These are phyloP conservation scores for Epizoanthus scotinus DNA, from an alignment of 92 coral and sea anemone species.

Conservation along the genomic window DNA sequence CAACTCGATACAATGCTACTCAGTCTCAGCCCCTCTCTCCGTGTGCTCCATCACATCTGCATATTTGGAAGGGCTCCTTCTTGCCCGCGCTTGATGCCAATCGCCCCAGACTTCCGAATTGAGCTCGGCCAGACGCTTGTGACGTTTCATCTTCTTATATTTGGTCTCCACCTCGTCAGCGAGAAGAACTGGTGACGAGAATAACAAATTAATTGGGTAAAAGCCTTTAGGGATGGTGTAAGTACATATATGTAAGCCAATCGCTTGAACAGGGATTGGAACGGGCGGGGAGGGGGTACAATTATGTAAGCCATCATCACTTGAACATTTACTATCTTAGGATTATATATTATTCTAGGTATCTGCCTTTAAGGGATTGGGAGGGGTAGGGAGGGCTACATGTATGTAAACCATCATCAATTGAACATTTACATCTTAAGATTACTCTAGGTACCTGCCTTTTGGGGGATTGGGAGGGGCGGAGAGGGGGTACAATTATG, in stretches of 20 bases:
- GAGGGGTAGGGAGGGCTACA: too few relatives aligned
- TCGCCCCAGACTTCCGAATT: constrained; percentile 90
- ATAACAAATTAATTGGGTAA: neutral
- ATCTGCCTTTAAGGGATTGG: too few relatives aligned
- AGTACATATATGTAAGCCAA: too few relatives aligned
- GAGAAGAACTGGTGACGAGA: constrained; percentile 60
- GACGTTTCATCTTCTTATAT: constrained; percentile 71
- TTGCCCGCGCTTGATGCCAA: constrained; percentile 94
- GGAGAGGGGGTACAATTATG: neutral
- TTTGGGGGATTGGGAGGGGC: too few relatives aligned
- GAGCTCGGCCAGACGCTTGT: constrained; percentile 86
- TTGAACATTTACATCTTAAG: too few relatives aligned
- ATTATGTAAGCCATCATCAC: neutral
- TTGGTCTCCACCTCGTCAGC: constrained; percentile 82
- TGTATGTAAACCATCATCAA: too few relatives aligned
- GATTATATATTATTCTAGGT: too few relatives aligned
- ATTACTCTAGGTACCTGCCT: too few relatives aligned
- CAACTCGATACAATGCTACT: neutral
- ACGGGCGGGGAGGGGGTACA: neutral
- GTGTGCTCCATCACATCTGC: constrained; percentile 67
- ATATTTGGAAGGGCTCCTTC: constrained; percentile 72
- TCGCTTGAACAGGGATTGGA: too few relatives aligned
- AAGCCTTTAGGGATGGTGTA: too few relatives aligned
- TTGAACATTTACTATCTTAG: neutral
- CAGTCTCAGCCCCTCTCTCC: neutral